Evolutionary conservation across 2,888 invertebrate genomes (phyloP), one percentile per base, ranked within the genome.

Genomic region (Alentia gelatinosa): DNA sequence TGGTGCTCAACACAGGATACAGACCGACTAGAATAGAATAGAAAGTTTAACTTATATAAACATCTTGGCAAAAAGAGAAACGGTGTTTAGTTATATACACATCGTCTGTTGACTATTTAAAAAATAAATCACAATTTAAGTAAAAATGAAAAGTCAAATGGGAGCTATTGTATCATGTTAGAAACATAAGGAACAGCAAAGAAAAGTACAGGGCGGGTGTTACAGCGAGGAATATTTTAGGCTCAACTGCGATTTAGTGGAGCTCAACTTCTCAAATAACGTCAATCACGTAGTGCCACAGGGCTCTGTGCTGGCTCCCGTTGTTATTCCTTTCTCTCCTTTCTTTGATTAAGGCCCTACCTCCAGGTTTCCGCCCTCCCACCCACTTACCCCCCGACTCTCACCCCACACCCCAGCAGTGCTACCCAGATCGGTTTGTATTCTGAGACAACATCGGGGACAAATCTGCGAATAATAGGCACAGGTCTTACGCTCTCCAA

Each of bases 391-490:
- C 56, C 56, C 56, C 56, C n/a, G 56, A 56, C n/a, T n/a, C 56
- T 56, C 56, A 56, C 56, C 56, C 56, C 56, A 56, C n/a, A 56
- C 56, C n/a, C 56, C 19, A n/a, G 56, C 56, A 56, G 23, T n/a
- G 56, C 19, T 56, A 19, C 19, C n/a, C 23, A n/a, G 23, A 3
- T 68, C 68, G 30, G 30, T 12, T 68, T 68, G 68, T 68, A 30
- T 26, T 30, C 30, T 68, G 30, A 68, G 68, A 68, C 68, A 68
- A 68, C 68, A 68, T n/a, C 30, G 33, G 30, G 19, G 12, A 26
- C 68, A 68, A 68, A 68, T 68, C 68, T 26, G 30, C 68, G 68
- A 30, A 68, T 68, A 68, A 68, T 68, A 68, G 68, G 30, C 68
- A 56, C 9, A 56, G 12, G 56, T 19, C 56, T 56, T 56, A 56